Conservation (phyloP, 2,888 invertebrate genomes). For the Yponomeuta malinellus region DNA sequence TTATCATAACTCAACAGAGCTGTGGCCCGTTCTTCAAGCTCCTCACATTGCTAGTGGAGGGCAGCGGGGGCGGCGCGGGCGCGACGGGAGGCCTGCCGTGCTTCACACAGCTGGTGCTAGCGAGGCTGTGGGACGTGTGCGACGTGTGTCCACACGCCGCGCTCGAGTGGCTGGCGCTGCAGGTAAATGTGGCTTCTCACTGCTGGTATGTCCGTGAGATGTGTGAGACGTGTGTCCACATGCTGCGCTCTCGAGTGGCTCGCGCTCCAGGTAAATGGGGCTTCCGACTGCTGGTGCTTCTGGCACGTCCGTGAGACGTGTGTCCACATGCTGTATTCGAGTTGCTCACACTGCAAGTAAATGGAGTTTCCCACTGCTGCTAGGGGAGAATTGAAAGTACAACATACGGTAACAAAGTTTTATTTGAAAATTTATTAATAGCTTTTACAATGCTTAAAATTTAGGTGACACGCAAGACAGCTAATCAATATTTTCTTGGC, state of each 20-base stretch:
- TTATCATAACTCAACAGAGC: slow-evolving; percentile 55
- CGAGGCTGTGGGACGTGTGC: slow-evolving; percentile 92
- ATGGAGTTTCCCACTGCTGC: too few species aligned
- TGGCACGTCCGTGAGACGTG: too few species aligned
- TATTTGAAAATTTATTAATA: too few species aligned
- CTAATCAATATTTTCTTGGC: too few species aligned
- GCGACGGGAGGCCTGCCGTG: slow-evolving; percentile 87
- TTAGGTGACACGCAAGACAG: too few species aligned
- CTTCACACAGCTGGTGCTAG: slow-evolving; percentile 91
- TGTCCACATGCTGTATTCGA: too few species aligned
- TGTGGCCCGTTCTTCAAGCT: slow-evolving; percentile 95
- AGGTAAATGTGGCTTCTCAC: slow-evolving; percentile 85
- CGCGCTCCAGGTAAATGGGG: slow-evolving; percentile 78
- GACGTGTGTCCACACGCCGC: slow-evolving; percentile 94
- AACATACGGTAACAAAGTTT: too few species aligned
- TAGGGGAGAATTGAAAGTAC: too few species aligned
- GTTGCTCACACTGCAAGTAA: too few species aligned
- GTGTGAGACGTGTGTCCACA: slow-evolving; percentile 93
- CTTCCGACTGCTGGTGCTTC: too few species aligned
- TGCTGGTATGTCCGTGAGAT: slow-evolving; percentile 93
- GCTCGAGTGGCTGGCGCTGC: slow-evolving; percentile 92
- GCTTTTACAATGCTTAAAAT: too few species aligned
- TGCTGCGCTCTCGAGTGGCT: slow-evolving; percentile 93
- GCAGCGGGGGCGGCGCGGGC: slow-evolving; percentile 72
- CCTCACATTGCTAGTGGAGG: slow-evolving; percentile 90